Base-by-base conservation (phyloP, 2,113 vertebrate species). In the Cisticola juncidis region DNA sequence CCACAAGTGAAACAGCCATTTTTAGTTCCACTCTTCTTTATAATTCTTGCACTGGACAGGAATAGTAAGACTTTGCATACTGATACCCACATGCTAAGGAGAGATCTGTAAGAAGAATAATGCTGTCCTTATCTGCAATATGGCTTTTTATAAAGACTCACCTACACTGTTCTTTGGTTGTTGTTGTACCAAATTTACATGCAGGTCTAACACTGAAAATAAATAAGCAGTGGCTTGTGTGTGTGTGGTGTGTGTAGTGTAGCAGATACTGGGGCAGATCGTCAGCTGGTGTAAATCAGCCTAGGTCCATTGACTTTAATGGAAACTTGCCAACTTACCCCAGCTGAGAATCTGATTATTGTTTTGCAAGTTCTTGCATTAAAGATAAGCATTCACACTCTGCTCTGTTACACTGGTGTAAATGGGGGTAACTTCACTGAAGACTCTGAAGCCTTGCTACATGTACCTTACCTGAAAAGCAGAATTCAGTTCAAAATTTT, bases 311-410 rank as follows among this genome's bases (percentile, higher is more conserved):
- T 96, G 93, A 97, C 92, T 97, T 94, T 94, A 96, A 93, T 96
- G 96, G 96, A 97, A 96, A 82, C 62, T 88, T 96, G 96, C 95
- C 96, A 96, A 95, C 93, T 92, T 96, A 94, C 92, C 79, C 95
- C 94, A 94, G 93, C 94, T 96, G 95, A 96, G 95, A 96, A 95
- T 96, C 94, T 96, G 95, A 96, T 96, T 96, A 97, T 96, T 96
- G 93, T 96, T 95, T 96, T 94, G 88, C 69, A 96, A 96, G 92
- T 96, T 96, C 92, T 97, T 94, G 82, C 95, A 95, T 96, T 97
- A 96, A 95, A 95, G 94, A 96, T 95, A 95, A 95, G 95, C 31
- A 36, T 64, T 94, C 82, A 33, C 69, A 96, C 92, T 88, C 88
- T 92, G 83, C 80, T 93, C 76, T 42, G 16, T 79, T 86, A 84